A percentile compares a stretch with the other conserved stretches of the same genome.
Evolutionary conservation across 35 echinoderm and acorn worm genomes (phyloP).

Genomic region (Strongylocentrotus purpuratus): DNA sequence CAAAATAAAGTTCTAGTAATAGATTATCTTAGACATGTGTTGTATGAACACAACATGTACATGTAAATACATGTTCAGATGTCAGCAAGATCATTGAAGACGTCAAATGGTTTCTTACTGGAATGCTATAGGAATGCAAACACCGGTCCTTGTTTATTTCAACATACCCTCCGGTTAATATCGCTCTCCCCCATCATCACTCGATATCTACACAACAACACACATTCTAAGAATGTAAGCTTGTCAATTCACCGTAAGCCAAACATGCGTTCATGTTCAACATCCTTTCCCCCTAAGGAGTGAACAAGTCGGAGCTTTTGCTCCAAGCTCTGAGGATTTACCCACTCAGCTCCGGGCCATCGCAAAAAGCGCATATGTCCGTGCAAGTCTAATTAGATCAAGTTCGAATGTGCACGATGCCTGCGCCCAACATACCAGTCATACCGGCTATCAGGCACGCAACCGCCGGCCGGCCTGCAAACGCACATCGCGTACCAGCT

Average conservation of each 20-base stretch:
- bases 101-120: neutral
- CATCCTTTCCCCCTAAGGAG: neutral
- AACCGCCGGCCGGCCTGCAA: neutral
- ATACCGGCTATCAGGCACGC: neutral
- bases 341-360: neutral
- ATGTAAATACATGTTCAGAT: neutral
- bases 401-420: neutral
- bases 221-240: neutral
- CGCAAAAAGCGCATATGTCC: neutral
- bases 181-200: neutral
- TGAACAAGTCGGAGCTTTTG: neutral
- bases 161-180: neutral
- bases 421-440: neutral
- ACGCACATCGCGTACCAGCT: neutral
- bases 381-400: constrained; percentile 8
- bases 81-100: neutral
- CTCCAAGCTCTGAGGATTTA: neutral
- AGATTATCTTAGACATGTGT: neutral
- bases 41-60: neutral
- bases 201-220: neutral
- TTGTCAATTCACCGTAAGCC: neutral
- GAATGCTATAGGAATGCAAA: neutral
- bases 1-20: no score
- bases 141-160: neutral
- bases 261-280: constrained; percentile 12